Percentiles rank a stretch among this genome's conserved stretches.
These are phyloP conservation scores for Clinocottus analis DNA, from an alignment of 2,113 vertebrate genomes.

Conservation along the genomic window DNA sequence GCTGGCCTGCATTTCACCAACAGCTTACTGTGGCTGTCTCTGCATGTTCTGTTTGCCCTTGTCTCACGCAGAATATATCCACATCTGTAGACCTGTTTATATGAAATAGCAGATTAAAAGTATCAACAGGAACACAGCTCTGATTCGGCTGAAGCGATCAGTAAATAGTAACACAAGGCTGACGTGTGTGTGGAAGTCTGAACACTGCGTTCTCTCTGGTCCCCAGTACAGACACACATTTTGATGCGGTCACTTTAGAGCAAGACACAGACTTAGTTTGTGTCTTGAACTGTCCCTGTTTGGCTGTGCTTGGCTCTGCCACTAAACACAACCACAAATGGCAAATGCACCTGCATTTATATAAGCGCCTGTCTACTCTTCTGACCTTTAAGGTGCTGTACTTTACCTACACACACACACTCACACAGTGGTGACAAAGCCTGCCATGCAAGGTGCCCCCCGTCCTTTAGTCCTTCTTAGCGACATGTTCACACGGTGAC, in stretches of 20 bases:
- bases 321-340: background rate
- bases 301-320: background rate
- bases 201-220: background rate
- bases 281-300: background rate
- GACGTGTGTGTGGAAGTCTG: background rate
- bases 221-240: no score
- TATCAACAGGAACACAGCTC: background rate
- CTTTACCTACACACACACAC: no score
- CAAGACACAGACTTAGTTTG: background rate
- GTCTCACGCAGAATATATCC: background rate
- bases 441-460: no score
- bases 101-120: background rate
- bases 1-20: background rate
- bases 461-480: no score
- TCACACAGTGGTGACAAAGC: no score
- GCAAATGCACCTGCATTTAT: no score
- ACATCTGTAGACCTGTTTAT: background rate
- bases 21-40: background rate
- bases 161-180: background rate
- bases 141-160: no score
- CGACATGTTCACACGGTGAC: no score
- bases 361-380: no score
- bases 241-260: background rate
- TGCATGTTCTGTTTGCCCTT: background rate
- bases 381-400: no score